These are phyloP conservation scores for Agrochola circellaris DNA, from an alignment of 2,888 invertebrate genomes.

Conservation along the genomic window DNA sequence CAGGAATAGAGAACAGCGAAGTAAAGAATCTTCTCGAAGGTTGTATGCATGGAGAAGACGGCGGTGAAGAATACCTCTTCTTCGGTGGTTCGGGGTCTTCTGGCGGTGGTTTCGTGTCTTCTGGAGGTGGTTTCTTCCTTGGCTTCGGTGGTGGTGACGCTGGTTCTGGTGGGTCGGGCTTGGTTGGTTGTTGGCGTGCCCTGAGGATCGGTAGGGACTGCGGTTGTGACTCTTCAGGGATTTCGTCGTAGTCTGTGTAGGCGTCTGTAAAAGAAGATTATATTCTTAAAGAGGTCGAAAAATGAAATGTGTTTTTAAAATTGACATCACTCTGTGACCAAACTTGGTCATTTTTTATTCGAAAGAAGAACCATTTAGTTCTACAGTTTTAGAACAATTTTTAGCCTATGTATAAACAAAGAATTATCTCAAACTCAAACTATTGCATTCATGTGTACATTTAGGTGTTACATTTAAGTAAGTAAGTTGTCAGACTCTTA, in stretches of 20 bases:
- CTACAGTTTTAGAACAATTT: no score
- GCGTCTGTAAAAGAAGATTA: conserved; percentile 9
- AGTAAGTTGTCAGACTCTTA: no score
- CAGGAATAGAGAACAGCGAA: conserved; percentile 64
- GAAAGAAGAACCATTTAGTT: no score
- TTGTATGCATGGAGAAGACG: not conserved
- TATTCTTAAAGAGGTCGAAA: not conserved
- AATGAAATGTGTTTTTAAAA: not conserved
- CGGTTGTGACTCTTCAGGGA: not conserved
- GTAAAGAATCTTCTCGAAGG: conserved; percentile 55
- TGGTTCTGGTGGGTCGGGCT: not conserved
- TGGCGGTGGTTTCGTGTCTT: conserved; percentile 11
- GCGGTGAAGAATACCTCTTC: not conserved
- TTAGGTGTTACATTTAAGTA: no score
- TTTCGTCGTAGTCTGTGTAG: conserved; percentile 7
- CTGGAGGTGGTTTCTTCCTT: conserved; percentile 12
- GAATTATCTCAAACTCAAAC: no score
- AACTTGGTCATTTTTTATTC: no score
- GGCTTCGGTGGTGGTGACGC: not conserved
- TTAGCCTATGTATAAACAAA: no score
- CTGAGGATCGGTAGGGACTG: rapidly evolving
- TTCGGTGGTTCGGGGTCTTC: conserved; percentile 16
- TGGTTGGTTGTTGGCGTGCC: not conserved
- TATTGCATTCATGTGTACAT: no score
- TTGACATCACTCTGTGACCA: no score